phyloP scores from a whole-genome alignment of 2,113 vertebrate genomes.

The Peromyscus leucopus region DNA sequence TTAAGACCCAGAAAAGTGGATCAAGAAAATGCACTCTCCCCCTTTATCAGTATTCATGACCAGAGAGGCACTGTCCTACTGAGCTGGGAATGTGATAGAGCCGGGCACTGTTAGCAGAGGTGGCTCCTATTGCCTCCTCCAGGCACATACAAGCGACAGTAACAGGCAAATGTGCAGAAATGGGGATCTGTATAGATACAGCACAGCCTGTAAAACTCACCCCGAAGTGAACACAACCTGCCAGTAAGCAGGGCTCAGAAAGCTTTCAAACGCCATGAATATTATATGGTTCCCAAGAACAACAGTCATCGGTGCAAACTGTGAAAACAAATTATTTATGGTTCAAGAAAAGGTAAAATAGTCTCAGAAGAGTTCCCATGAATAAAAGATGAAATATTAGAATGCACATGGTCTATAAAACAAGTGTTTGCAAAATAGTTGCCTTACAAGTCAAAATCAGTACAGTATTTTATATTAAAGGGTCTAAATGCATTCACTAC shows the following conservation, averaged over 20 bases:
- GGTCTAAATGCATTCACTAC: constrained; percentile 47
- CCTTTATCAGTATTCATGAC: background rate
- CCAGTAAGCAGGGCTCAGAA: background rate
- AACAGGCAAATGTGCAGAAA: background rate
- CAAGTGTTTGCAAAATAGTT: constrained; percentile 63
- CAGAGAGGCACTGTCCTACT: constrained; percentile 3
- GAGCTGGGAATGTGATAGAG: constrained; percentile 8
- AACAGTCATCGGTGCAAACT: constrained; percentile 45
- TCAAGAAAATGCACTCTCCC: background rate
- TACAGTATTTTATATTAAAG: constrained; percentile 67
- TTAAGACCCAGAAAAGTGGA: constrained; percentile 19
- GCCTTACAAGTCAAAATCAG: constrained; percentile 66
- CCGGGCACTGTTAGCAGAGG: background rate
- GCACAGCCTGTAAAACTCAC: background rate
- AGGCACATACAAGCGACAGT: background rate
- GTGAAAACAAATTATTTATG: constrained; percentile 79
- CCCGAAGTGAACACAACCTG: background rate
- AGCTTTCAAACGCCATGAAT: constrained; percentile 59
- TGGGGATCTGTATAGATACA: background rate
- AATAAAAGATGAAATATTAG: constrained; percentile 81
- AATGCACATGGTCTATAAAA: constrained; percentile 55
- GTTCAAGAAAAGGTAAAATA: constrained; percentile 79
- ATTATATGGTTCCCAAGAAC: constrained; percentile 56
- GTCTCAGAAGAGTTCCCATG: constrained; percentile 75
- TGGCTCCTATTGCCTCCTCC: background rate